Base-by-base conservation (phyloP, 1,140 invertebrate species). In the Antheraea pernyi region DNA sequence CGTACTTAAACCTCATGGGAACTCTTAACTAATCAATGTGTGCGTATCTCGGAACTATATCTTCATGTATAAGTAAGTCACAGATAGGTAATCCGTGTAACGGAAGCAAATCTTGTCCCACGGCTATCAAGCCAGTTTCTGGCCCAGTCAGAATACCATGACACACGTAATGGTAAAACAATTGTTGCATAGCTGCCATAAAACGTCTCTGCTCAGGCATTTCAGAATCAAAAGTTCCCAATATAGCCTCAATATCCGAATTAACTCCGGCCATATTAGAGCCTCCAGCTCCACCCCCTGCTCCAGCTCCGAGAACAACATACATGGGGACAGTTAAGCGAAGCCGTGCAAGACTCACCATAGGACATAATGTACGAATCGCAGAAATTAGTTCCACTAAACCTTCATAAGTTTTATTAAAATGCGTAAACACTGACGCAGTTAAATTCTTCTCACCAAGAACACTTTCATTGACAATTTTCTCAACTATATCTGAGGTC, bases 151-250 rank as follows among this genome's bases (percentile, higher is more conserved):
- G 87, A 61, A 94, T 94, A 10, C 95, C 96, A 70, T 96, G 94
- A 91, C 95, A 95, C 0, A 97, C 96, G 75, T 95, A 97, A 73
- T 96, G 94, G 79, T 97, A 97, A 83, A 98, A 98, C 0, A 97
- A 83, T 66, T 96, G 94, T 80, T 97, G 96, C 92, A 97, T 97
- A 3, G 96, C 95, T 1, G 95, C 94, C 46, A 96, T 94, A 73
- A 96, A 97, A 22, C 95, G 92, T 62, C 95, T 94, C 78, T 97
- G 95, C 75, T 95, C 95, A 0, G 95, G 94, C 18, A 94, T 95
- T 67, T 94, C 94, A 0, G 95, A 94, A 63, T 95, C 94, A 70
- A 96, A 96, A 16, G 95, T 94, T 0, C 96, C 96, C 6, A 97
- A 91, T 73, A 98, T 97, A 0, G 96, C 96, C 61, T 95, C 95